phyloP scores from a whole-genome alignment of 2,888 invertebrate genomes.

The Drosophila nr. perissopoda region DNA sequence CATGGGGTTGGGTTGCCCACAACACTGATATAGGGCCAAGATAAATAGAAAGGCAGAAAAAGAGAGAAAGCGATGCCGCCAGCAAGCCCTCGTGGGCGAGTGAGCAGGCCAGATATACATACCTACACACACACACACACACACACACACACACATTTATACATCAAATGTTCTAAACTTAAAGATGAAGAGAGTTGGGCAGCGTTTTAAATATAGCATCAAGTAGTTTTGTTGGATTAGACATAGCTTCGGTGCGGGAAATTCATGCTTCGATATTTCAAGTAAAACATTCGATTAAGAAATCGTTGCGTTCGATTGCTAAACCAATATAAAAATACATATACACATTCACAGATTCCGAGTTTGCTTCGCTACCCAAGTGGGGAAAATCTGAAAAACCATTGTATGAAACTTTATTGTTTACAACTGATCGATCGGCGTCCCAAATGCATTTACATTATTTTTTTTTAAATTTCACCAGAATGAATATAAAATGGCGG shows the following conservation, averaged over 20 bases:
- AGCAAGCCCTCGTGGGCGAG: neutral
- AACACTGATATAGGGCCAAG: constrained; percentile 32
- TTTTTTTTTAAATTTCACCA: neutral
- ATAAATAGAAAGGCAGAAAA: constrained; percentile 6
- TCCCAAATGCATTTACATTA: neutral
- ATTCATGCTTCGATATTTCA: constrained; percentile 7
- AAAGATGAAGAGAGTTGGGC: constrained; percentile 50
- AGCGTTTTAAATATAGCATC: constrained; percentile 46
- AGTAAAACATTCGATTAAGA: constrained; percentile 10
- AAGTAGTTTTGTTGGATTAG: constrained; percentile 52
- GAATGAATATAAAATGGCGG: neutral
- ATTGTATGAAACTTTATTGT: neutral
- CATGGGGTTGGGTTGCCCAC: constrained; percentile 48
- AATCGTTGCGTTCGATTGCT: neutral
- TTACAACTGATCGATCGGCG: neutral
- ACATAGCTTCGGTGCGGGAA: constrained; percentile 34
- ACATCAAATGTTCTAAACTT: constrained; percentile 51
- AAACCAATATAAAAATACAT: neutral
- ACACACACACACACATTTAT: neutral
- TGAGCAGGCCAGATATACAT: neutral
- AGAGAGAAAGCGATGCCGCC: neutral
- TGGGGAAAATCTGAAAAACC: neutral
- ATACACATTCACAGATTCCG: neutral
- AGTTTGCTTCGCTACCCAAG: too few relatives aligned
- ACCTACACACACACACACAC: neutral